A percentile compares a stretch with the other conserved stretches of the same genome.
phyloP scores from a whole-genome alignment of 1,140 invertebrate genomes.

The Drosophila melanica region DNA sequence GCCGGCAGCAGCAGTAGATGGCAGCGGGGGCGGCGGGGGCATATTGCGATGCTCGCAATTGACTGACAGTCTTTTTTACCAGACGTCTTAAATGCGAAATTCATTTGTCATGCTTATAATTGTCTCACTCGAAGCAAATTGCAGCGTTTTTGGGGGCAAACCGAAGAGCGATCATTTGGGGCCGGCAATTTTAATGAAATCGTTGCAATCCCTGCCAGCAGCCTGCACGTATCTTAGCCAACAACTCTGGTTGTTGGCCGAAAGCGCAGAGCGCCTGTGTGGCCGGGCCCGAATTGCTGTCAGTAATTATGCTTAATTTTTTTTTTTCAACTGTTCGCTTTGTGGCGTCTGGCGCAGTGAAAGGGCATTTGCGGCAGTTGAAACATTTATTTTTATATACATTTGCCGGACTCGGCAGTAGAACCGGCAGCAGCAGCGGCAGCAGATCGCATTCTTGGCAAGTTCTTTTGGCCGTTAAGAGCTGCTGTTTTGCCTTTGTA shows the following conservation, averaged over 20 bases:
- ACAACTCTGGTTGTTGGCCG: slow-evolving; percentile 20
- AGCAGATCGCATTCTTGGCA: slow-evolving; percentile 21
- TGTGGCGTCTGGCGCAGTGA: slow-evolving; percentile 53
- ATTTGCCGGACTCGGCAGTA: slow-evolving; percentile 51
- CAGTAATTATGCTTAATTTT: slow-evolving; percentile 82
- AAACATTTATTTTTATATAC: slow-evolving; percentile 67
- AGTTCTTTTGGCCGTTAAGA: slow-evolving; percentile 17
- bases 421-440: slow-evolving; percentile 22
- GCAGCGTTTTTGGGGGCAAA: slow-evolving; percentile 44
- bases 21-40: neutral
- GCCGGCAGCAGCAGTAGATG: slow-evolving; percentile 59
- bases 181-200: slow-evolving; percentile 79
- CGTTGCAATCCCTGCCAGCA: slow-evolving; percentile 56
- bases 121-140: slow-evolving; percentile 78
- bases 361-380: slow-evolving; percentile 71
- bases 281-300: slow-evolving; percentile 72
- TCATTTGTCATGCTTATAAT: slow-evolving; percentile 83
- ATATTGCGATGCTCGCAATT: slow-evolving; percentile 28
- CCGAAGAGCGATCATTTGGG: slow-evolving; percentile 27
- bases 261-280: slow-evolving; percentile 54
- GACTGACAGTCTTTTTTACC: slow-evolving; percentile 64
- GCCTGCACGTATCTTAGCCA: slow-evolving; percentile 61
- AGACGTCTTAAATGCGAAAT: slow-evolving; percentile 71
- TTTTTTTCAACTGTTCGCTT: slow-evolving; percentile 26
- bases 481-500: slow-evolving; percentile 59